A percentile compares a stretch with the other conserved stretches of the same genome.
phyloP scores from a whole-genome alignment of 2,113 vertebrate species.

The Pimephales promelas region DNA sequence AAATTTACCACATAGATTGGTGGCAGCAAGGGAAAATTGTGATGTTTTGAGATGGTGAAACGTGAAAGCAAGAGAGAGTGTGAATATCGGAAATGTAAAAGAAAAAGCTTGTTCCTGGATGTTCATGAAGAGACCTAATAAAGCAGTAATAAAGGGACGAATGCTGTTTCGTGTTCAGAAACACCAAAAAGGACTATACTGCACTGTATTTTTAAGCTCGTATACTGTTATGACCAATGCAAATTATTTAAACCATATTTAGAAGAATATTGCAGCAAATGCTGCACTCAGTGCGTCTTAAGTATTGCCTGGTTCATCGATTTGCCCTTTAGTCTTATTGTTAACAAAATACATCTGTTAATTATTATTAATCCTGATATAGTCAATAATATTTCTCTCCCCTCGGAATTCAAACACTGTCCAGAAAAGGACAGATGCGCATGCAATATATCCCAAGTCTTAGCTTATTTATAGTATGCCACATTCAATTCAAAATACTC shows the following conservation, averaged over 20 bases:
- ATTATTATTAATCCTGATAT: too few species aligned
- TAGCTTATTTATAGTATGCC: background rate
- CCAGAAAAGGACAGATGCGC: too few species aligned
- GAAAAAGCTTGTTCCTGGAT: background rate
- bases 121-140: conserved; percentile 2
- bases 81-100: background rate
- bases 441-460: background rate
- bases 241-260: background rate
- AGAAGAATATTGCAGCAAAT: background rate
- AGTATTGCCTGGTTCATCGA: background rate
- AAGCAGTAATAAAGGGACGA: background rate
- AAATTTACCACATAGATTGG: conserved; percentile 15
- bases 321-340: background rate
- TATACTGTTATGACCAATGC: background rate
- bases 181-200: background rate
- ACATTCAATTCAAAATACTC: background rate
- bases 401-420: too few species aligned
- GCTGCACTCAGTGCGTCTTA: background rate
- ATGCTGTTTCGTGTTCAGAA: background rate
- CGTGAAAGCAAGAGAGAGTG: conserved; percentile 11
- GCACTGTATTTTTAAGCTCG: background rate
- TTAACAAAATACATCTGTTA: background rate
- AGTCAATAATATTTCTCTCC: too few species aligned
- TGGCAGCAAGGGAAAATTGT: conserved; percentile 17
- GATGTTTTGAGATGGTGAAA: conserved; percentile 17